Evolutionary conservation across 1,140 invertebrate species (phyloP).

Genomic region (Sycophaga agraensis): DNA sequence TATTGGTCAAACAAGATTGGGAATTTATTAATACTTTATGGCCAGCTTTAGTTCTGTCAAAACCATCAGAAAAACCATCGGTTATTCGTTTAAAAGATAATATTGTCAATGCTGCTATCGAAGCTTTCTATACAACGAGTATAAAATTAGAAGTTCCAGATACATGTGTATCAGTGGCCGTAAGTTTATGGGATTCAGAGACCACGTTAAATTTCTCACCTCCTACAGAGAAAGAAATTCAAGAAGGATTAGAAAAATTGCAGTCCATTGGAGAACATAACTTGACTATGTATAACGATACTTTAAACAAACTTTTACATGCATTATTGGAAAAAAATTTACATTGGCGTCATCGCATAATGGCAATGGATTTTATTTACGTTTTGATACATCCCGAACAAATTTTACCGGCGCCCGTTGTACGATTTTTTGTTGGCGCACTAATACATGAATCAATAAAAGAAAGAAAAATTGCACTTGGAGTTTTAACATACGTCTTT

Average conservation of each 20-base stretch:
- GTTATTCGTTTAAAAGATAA: slow-evolving; percentile 74
- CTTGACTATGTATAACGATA: slow-evolving; percentile 61
- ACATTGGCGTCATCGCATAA: slow-evolving; percentile 80
- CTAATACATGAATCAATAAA: slow-evolving; percentile 76
- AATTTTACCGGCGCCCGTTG: slow-evolving; percentile 63
- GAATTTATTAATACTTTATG: slow-evolving; percentile 69
- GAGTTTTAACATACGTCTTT: slow-evolving; percentile 67
- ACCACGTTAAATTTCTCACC: slow-evolving; percentile 39
- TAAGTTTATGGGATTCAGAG: slow-evolving; percentile 50
- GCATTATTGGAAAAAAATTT: slow-evolving; percentile 68
- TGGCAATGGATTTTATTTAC: slow-evolving; percentile 73
- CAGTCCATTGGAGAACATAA: slow-evolving; percentile 53
- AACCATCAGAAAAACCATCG: slow-evolving; percentile 79
- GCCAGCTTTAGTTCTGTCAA: slow-evolving; percentile 72
- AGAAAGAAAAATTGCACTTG: slow-evolving; percentile 72
- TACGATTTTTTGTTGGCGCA: slow-evolving; percentile 68
- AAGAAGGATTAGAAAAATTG: slow-evolving; percentile 50
- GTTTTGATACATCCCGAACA: slow-evolving; percentile 73
- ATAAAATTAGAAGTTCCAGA: slow-evolving; percentile 63
- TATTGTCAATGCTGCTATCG: slow-evolving; percentile 57
- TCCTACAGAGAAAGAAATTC: slow-evolving; percentile 50
- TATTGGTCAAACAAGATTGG: slow-evolving; percentile 68
- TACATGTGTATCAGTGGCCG: slow-evolving; percentile 56
- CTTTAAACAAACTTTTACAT: slow-evolving; percentile 66
- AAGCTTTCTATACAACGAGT: slow-evolving; percentile 62